Evolutionary conservation across 2,888 invertebrate genomes (phyloP).

Genomic region (Andrena haemorrhoa): DNA sequence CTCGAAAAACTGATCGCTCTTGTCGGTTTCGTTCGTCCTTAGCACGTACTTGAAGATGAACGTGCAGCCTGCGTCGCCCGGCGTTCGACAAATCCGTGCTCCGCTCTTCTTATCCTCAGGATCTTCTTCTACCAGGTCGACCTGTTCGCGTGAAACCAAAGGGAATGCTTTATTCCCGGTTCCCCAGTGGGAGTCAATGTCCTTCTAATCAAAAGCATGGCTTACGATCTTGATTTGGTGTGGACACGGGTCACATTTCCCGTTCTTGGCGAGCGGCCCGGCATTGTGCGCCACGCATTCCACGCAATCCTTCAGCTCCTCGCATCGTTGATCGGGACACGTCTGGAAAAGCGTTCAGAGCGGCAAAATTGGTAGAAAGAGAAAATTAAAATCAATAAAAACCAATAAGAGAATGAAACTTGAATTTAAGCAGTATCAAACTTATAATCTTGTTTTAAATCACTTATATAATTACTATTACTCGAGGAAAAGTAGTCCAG

Average conservation of each 20-base stretch:
- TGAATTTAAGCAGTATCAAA: too few species aligned
- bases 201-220: neutral
- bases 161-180: neutral
- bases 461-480: too few species aligned
- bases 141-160: slow-evolving; percentile 48
- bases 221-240: slow-evolving; percentile 80
- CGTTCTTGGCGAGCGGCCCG: slow-evolving; percentile 76
- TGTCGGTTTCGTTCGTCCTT: slow-evolving; percentile 65
- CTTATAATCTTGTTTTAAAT: too few species aligned
- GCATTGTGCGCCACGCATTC: slow-evolving; percentile 87
- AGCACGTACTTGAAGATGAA: slow-evolving; percentile 85
- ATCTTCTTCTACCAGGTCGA: slow-evolving; percentile 72
- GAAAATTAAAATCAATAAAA: too few species aligned
- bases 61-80: slow-evolving; percentile 84
- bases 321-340: slow-evolving; percentile 89
- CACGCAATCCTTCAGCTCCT: slow-evolving; percentile 90
- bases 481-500: too few species aligned
- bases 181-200: neutral
- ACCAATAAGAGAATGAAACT: too few species aligned
- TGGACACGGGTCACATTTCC: slow-evolving; percentile 67
- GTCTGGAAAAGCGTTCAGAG: slow-evolving; percentile 83
- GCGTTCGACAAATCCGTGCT: slow-evolving; percentile 83
- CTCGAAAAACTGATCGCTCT: slow-evolving; percentile 79
- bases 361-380: too few species aligned
- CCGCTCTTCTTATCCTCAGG: slow-evolving; percentile 74